phyloP scores from a whole-genome alignment of 2,888 invertebrate genomes.

The Archips xylosteana region DNA sequence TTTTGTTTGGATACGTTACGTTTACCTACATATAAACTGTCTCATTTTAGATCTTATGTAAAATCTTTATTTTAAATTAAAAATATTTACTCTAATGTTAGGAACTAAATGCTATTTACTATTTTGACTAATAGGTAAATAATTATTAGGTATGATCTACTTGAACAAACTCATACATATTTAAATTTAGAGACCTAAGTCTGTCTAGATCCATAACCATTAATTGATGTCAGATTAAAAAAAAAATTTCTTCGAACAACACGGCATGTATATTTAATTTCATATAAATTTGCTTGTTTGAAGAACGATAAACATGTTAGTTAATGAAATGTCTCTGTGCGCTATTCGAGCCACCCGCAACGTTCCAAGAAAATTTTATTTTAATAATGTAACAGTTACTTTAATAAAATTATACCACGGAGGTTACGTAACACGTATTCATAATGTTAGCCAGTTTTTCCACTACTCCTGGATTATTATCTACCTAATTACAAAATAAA shows the following conservation, averaged over 20 bases:
- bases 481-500: not conserved
- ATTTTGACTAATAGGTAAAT: too few relatives aligned
- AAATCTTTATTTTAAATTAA: too few relatives aligned
- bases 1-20: not conserved
- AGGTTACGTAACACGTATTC: constrained; percentile 4
- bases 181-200: too few relatives aligned
- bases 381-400: constrained; percentile 11
- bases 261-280: not conserved
- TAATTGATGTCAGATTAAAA: not conserved
- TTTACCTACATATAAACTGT: not conserved
- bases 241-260: not conserved
- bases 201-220: too few relatives aligned
- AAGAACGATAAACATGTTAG: constrained; percentile 2
- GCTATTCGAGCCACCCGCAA: constrained; percentile 1
- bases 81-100: too few relatives aligned
- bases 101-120: too few relatives aligned
- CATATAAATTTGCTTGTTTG: not conserved
- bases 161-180: too few relatives aligned
- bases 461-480: not conserved
- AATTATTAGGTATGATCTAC: too few relatives aligned
- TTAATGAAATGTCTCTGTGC: constrained; percentile 5
- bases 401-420: constrained; percentile 7
- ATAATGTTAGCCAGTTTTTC: not conserved
- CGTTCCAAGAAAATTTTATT: constrained; percentile 13
- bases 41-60: too few relatives aligned